These are phyloP conservation scores for Cyrtonyx montezumae DNA, from an alignment of 2,113 vertebrate species.

Conservation along the genomic window DNA sequence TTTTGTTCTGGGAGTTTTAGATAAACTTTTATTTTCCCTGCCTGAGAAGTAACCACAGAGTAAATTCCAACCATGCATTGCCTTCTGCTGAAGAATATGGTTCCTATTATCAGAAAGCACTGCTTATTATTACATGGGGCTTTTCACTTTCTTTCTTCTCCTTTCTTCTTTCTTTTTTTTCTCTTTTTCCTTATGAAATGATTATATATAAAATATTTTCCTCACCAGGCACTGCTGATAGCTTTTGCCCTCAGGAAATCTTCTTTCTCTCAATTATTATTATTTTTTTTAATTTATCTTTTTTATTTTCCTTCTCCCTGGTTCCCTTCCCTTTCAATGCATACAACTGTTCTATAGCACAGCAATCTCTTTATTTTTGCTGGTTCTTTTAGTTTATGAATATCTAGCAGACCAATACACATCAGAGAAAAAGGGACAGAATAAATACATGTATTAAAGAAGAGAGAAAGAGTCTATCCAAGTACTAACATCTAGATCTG, in stretches of 20 bases:
- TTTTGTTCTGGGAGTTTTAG: neutral
- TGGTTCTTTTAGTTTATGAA: neutral
- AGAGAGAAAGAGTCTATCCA: rapidly evolving
- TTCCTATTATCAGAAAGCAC: constrained; percentile 14
- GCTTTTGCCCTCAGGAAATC: neutral
- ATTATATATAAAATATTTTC: neutral
- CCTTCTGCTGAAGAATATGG: neutral
- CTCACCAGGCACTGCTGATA: neutral
- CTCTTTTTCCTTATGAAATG: neutral
- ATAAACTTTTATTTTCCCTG: neutral
- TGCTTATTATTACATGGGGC: neutral
- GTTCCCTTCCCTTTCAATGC: neutral
- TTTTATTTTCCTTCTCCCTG: too few species aligned
- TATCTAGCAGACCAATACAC: neutral
- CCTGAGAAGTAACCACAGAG: neutral
- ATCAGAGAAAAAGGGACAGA: neutral
- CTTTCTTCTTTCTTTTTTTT: neutral
- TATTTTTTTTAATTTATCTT: too few species aligned
- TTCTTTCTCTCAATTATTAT: neutral
- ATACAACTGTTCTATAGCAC: neutral
- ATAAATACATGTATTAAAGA: neutral
- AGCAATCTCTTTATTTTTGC: neutral
- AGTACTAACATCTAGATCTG: neutral
- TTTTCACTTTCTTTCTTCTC: neutral
- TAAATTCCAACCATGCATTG: neutral